Base-by-base conservation (phyloP, 2,888 invertebrate species). In the Sphaeridia pumilis region DNA sequence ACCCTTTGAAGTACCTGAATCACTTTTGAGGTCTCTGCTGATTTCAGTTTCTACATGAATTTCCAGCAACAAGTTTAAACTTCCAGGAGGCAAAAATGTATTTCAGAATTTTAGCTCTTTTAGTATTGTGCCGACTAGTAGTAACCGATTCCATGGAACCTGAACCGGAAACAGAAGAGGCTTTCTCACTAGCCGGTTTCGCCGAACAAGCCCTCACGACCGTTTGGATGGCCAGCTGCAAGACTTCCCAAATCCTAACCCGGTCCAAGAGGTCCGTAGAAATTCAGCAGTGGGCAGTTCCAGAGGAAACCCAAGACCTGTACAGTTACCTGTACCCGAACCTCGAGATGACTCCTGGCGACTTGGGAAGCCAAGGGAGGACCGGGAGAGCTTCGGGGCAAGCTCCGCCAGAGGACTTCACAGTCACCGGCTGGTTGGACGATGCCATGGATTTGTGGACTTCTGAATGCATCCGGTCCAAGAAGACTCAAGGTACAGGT, bases 291-390 rank as follows among this genome's bases (percentile, higher is more conserved):
- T 38, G 38, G 38, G 38, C 12, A 5, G 38, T 38, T 14, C 38
- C 38, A 28, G 48, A 57, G 12, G 52, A 61, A 24, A 54, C 61
- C 2, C 52, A 58, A 26, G 55, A 59, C 28, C 46, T 61, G 12
- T 62, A 57, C 38, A 46, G 58, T 4, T 62, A 58, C 44, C 49
- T 62, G 38, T 62, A 62, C 31, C 62, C 62, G 17, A 57, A 59
- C 24, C 21, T 57, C 14, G 44, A 24, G n/a, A 2, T 24, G 4
- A n/a, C 7, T 5, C 12, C 10, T 5, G 31, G 31, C 31, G 14
- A 31, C 31, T 5, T 38, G 17, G 4, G 17, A 17, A 20, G 20
- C 12, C 5, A 17, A 5, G 38, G 38, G 38, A 38, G 38, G 20
- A 17, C 38, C 20, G 38, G 17, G 12, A 17, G 38, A 17, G 20